A percentile compares a stretch with the other conserved stretches of the same genome.
Evolutionary conservation across 2,113 vertebrate genomes (phyloP).

Genomic region (Sturnus vulgaris): DNA sequence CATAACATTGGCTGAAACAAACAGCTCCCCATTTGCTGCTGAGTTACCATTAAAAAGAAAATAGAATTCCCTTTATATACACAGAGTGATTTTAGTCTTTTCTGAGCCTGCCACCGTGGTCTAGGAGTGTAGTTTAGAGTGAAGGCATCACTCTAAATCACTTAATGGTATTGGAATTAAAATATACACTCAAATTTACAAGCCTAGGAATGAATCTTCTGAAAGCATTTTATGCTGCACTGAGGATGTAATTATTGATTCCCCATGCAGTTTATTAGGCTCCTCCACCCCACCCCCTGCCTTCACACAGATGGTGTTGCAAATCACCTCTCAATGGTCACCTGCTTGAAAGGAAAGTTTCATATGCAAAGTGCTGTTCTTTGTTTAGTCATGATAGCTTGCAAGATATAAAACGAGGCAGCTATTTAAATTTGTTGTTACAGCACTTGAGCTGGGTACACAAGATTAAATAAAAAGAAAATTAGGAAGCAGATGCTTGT

Average conservation of each 20-base stretch:
- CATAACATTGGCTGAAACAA: neutral
- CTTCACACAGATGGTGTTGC: conserved; percentile 18
- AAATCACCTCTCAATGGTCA: conserved; percentile 54
- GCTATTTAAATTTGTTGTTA: conserved; percentile 54
- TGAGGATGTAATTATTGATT: conserved; percentile 66
- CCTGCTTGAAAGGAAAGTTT: conserved; percentile 57
- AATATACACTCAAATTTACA: conserved; percentile 50
- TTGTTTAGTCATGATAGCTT: conserved; percentile 48
- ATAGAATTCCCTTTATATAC: neutral
- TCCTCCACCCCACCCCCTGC: neutral
- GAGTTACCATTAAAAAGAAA: conserved; percentile 21
- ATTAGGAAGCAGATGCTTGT: conserved; percentile 68
- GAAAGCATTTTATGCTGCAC: conserved; percentile 34
- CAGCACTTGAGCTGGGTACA: conserved; percentile 32
- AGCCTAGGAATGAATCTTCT: conserved; percentile 50
- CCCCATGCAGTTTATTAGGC: conserved; percentile 47
- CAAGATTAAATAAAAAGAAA: conserved; percentile 62
- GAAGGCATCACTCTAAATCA: conserved; percentile 47
- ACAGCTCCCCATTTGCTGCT: neutral
- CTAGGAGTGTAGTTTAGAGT: conserved; percentile 4
- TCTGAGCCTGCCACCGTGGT: neutral
- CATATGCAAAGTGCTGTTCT: conserved; percentile 55
- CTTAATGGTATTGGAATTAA: conserved; percentile 47
- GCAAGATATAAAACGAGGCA: conserved; percentile 42
- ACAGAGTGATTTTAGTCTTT: conserved; percentile 5